phyloP scores from a whole-genome alignment of 2,888 invertebrate species.

The Boloria euphrosyne region DNA sequence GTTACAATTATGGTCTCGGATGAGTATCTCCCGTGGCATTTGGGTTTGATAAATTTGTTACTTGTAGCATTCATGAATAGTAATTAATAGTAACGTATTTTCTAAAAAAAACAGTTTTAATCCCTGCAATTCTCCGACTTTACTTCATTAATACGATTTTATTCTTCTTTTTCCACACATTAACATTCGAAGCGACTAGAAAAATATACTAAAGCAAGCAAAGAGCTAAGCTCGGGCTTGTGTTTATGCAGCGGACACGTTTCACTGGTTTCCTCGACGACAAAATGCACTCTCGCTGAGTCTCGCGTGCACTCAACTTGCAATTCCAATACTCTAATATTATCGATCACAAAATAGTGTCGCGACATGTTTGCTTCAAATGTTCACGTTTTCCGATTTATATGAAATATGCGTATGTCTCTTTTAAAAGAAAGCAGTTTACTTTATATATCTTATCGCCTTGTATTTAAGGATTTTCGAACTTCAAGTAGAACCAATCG shows the following conservation, averaged over 20 bases:
- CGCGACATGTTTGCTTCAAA: constrained; percentile 24
- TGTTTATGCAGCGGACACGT: constrained; percentile 56
- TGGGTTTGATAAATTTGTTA: too few relatives aligned
- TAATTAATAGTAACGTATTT: too few relatives aligned
- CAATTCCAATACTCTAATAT: constrained; percentile 69
- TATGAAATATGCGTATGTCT: too few relatives aligned
- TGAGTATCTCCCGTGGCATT: too few relatives aligned
- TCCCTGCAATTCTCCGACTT: too few relatives aligned
- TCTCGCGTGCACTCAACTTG: constrained; percentile 61
- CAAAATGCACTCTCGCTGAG: constrained; percentile 75
- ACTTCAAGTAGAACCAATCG: too few relatives aligned
- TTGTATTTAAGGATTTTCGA: too few relatives aligned
- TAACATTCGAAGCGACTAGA: background rate
- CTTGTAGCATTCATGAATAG: too few relatives aligned
- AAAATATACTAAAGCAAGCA: constrained; percentile 8
- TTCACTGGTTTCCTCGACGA: constrained; percentile 71
- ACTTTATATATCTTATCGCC: too few relatives aligned
- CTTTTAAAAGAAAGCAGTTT: too few relatives aligned
- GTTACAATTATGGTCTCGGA: too few relatives aligned
- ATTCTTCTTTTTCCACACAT: background rate
- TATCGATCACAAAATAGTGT: constrained; percentile 50
- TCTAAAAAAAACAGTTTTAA: too few relatives aligned
- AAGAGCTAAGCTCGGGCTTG: constrained; percentile 25
- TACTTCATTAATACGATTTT: background rate
- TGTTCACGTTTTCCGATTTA: constrained; percentile 12